These are phyloP conservation scores for Catocala fraxini DNA, from an alignment of 2,888 invertebrate species.

Conservation along the genomic window DNA sequence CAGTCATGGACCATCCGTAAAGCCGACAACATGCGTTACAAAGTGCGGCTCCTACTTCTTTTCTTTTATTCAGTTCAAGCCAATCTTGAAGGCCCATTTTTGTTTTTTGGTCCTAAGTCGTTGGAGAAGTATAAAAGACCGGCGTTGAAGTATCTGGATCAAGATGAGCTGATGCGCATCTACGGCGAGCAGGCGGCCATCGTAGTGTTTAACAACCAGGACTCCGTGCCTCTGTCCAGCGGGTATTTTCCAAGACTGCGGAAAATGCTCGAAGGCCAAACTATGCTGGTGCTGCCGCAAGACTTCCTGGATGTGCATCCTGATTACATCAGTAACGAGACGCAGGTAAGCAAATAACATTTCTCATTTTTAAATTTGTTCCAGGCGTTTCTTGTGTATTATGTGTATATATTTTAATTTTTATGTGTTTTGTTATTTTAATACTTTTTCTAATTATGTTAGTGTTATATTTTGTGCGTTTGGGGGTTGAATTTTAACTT, in stretches of 20 bases:
- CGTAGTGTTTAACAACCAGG: slow-evolving; percentile 88
- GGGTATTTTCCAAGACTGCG: slow-evolving; percentile 86
- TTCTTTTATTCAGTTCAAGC: slow-evolving; percentile 59
- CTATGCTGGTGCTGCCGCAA: slow-evolving; percentile 86
- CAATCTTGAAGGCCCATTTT: slow-evolving; percentile 87
- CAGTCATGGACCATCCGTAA: slow-evolving; percentile 29
- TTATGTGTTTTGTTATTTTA: too few relatives aligned
- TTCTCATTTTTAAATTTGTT: background rate
- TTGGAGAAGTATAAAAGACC: slow-evolving; percentile 81
- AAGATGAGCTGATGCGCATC: slow-evolving; percentile 87
- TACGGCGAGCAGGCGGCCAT: slow-evolving; percentile 87
- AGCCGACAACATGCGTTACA: slow-evolving; percentile 37
- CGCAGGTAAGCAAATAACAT: slow-evolving; percentile 74
- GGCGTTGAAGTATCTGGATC: slow-evolving; percentile 83
- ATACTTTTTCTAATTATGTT: too few relatives aligned
- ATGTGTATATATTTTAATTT: too few relatives aligned
- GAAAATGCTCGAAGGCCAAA: slow-evolving; percentile 84
- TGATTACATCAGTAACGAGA: slow-evolving; percentile 88
- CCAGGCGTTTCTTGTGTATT: background rate
- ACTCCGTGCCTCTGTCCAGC: slow-evolving; percentile 84
- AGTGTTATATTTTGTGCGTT: too few relatives aligned
- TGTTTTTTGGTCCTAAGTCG: slow-evolving; percentile 88
- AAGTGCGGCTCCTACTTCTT: slow-evolving; percentile 40
- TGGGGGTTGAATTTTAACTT: too few relatives aligned
- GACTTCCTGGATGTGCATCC: slow-evolving; percentile 88